Evolutionary conservation across 2,888 invertebrate species (phyloP), one percentile per base, ranked within the genome.

Genomic region (Diploptera punctata): DNA sequence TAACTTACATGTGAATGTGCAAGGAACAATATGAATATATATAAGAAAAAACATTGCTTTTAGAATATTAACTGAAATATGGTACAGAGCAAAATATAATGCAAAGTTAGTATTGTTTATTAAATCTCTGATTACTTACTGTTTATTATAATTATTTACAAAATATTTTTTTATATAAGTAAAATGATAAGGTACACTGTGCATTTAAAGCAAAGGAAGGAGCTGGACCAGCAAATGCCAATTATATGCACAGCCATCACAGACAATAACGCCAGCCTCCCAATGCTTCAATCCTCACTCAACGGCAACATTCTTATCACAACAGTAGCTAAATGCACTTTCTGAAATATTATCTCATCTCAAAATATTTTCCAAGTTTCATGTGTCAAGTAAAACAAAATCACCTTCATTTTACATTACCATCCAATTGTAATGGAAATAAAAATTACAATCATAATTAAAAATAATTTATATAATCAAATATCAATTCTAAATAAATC

Each of bases 171-270:
- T 57, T n/a, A 24, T 9, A 19, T 57, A 57, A 57, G 57, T 57
- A 57, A 57, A 57, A 57, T 29, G 31, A 16, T 57, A 57, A 57
- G 57, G 57, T 57, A 57, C 57, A 57, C 7, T 57, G 57, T 57
- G 57, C 57, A 57, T 16, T 57, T 57, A 29, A 57, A 57, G 57
- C 57, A 57, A 57, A 29, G 57, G 57, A 57, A 57, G n/a, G 31
- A 57, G 57, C 57, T 57, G 57, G 57, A 29, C 57, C 57, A 57
- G 57, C 57, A 57, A 57, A 31, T 29, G 57, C 29, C 57, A 57
- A 16, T 54, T 13, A 54, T 2, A 54, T n/a, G 9, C 57, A 57
- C 57, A 57, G 57, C 57, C 57, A 57, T 57, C 57, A 57, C 57
- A 57, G 57, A 57, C 29, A 57, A 29, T 31, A 31, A 31, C n/a